phyloP scores from a whole-genome alignment of 2,113 vertebrate genomes.

The Muntiacus reevesi region DNA sequence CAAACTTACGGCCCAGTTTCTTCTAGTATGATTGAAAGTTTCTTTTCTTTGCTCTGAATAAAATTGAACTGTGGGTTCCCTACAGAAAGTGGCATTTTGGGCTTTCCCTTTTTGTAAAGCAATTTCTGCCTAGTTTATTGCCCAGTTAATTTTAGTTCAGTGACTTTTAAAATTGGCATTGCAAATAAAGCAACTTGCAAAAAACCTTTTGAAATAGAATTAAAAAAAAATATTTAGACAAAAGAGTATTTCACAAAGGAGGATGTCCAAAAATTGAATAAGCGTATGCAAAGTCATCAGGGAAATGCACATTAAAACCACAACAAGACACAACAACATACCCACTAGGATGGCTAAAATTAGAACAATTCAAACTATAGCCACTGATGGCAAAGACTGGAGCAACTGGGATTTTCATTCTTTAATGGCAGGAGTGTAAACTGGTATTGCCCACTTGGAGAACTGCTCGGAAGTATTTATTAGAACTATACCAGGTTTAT shows the following conservation, averaged over 20 bases:
- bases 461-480: not conserved
- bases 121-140: no score
- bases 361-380: conserved; percentile 7
- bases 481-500: not conserved
- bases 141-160: no score
- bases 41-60: no score
- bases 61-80: no score
- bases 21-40: no score
- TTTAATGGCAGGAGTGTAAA: not conserved
- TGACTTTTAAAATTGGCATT: no score
- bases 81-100: no score
- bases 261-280: not conserved
- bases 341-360: conserved; percentile 8
- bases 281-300: not conserved
- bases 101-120: no score
- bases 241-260: not conserved
- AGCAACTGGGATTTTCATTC: not conserved
- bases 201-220: no score
- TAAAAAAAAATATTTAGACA: not conserved
- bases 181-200: no score
- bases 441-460: not conserved
- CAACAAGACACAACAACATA: not conserved
- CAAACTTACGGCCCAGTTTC: no score
- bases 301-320: not conserved
- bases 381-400: not conserved